These are phyloP conservation scores for Phalloptychus januarius DNA, from an alignment of 2,797 vertebrate genomes.

Conservation along the genomic window DNA sequence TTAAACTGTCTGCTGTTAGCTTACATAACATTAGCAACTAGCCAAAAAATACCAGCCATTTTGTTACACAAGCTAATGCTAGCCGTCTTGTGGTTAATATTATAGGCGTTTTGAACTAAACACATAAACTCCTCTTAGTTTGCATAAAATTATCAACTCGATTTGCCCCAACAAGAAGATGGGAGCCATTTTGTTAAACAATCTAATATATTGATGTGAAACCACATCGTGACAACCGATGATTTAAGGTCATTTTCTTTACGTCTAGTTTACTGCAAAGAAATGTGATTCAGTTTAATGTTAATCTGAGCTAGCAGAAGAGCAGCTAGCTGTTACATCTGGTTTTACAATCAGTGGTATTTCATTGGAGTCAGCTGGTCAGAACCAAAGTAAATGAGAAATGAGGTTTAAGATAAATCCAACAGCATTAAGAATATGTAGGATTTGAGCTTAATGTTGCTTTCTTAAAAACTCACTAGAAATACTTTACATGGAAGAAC, in stretches of 20 bases:
- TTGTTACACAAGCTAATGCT: not conserved
- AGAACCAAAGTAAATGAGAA: not conserved
- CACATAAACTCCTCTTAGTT: too few species aligned
- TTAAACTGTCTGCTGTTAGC: not conserved
- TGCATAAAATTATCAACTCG: too few species aligned
- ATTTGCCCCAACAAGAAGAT: too few species aligned
- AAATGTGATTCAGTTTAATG: not conserved
- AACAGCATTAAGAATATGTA: not conserved
- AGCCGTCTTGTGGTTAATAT: not conserved
- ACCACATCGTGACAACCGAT: too few species aligned
- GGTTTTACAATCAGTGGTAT: not conserved
- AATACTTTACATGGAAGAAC: not conserved
- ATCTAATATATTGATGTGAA: too few species aligned
- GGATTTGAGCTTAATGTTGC: not conserved
- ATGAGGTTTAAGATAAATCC: not conserved
- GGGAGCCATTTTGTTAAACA: too few species aligned
- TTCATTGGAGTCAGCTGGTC: not conserved
- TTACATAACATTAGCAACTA: not conserved
- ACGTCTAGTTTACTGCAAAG: too few species aligned
- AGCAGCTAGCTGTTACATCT: not conserved
- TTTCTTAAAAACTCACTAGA: not conserved
- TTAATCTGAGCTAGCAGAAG: not conserved
- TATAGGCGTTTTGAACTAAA: too few species aligned
- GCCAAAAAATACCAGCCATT: not conserved
- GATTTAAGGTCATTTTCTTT: too few species aligned